Evolutionary conservation across 2,797 vertebrate genomes (phyloP).

Genomic region (Eupleurogrammus muticus): DNA sequence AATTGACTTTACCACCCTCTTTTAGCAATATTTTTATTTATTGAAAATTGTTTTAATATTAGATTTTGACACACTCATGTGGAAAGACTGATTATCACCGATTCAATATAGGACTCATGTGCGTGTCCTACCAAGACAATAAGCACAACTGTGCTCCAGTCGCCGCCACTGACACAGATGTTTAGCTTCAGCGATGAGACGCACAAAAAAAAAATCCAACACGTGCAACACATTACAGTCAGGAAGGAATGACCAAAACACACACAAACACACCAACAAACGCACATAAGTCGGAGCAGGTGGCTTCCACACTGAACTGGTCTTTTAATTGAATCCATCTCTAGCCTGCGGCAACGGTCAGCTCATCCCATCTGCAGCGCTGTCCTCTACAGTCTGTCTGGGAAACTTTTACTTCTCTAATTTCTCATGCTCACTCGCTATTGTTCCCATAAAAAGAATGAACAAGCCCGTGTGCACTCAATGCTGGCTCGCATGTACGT

Average conservation of each 20-base stretch:
- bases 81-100: not conserved
- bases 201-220: constrained; percentile 46
- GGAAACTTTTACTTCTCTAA: not conserved
- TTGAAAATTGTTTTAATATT: not conserved
- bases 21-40: not conserved
- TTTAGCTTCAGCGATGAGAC: constrained; percentile 11
- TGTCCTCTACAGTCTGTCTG: not conserved
- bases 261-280: constrained; percentile 26
- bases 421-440: not conserved
- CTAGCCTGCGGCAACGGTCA: constrained; percentile 21
- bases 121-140: not conserved
- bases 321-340: constrained; percentile 62
- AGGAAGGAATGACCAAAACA: constrained; percentile 10
- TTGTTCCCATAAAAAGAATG: not conserved
- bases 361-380: constrained; percentile 22
- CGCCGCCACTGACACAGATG: not conserved
- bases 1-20: not conserved
- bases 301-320: constrained; percentile 42
- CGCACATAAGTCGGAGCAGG: constrained; percentile 60
- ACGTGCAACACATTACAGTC: constrained; percentile 62
- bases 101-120: not conserved
- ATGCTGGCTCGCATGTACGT: not conserved
- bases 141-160: constrained; percentile 1
- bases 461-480: not conserved
- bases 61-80: not conserved